Evolutionary conservation across 2,113 vertebrate genomes (phyloP).

Genomic region (Myrmophylax atrothorax): DNA sequence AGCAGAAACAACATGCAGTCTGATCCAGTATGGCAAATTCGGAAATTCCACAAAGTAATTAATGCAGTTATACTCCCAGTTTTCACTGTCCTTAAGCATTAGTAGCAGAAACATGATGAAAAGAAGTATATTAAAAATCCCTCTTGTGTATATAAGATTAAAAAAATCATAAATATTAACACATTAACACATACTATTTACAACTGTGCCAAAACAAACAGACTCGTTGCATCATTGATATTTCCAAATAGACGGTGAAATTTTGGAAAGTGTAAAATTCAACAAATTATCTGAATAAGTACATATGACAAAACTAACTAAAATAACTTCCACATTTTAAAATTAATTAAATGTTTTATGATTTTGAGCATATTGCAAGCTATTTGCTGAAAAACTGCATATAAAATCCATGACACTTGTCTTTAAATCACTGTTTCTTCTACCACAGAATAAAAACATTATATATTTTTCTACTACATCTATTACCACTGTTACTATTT

Average conservation of each 20-base stretch:
- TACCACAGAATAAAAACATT: slow-evolving; percentile 6
- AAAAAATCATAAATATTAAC: slow-evolving; percentile 62
- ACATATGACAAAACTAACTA: slow-evolving; percentile 44
- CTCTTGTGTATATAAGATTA: slow-evolving; percentile 24
- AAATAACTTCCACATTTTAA: slow-evolving; percentile 40
- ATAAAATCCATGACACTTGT: neutral
- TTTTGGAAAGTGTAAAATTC: slow-evolving; percentile 56
- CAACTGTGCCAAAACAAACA: slow-evolving; percentile 56
- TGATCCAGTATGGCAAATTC: neutral
- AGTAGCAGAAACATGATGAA: neutral
- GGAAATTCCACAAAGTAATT: neutral
- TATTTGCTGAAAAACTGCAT: neutral
- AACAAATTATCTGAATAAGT: slow-evolving; percentile 47
- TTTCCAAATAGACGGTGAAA: slow-evolving; percentile 51
- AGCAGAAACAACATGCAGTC: neutral
- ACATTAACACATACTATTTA: slow-evolving; percentile 55
- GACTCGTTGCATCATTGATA: slow-evolving; percentile 43
- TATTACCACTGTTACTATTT: neutral
- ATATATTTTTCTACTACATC: neutral
- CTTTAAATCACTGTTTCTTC: neutral
- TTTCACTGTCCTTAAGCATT: slow-evolving; percentile 14
- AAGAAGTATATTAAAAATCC: slow-evolving; percentile 6
- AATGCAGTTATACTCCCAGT: neutral
- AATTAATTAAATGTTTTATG: slow-evolving; percentile 42
- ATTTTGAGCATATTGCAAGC: slow-evolving; percentile 26